Conservation (phyloP, 2,888 invertebrate species). For the Athalia circularis region DNA sequence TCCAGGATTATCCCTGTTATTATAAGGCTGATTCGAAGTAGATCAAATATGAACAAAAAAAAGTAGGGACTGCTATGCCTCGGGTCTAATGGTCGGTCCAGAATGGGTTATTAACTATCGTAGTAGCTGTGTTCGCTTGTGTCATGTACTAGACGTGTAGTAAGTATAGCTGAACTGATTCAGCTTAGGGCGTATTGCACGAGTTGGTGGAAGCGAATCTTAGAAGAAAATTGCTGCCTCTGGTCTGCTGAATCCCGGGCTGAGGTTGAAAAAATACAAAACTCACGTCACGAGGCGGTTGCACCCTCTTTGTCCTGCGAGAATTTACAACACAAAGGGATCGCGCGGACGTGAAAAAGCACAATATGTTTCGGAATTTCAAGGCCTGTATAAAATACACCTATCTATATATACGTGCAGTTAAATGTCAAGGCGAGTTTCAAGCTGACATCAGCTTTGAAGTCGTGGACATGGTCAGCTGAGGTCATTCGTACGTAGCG, state of each 20-base stretch:
- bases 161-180: too few relatives aligned
- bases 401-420: neutral
- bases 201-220: too few relatives aligned
- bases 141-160: too few relatives aligned
- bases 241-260: too few relatives aligned
- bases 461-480: neutral
- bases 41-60: neutral
- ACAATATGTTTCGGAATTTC: neutral
- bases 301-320: neutral
- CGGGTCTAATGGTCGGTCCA: neutral
- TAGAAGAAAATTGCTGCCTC: too few relatives aligned
- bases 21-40: conserved; percentile 2
- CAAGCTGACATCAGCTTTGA: neutral
- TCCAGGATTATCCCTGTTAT: neutral
- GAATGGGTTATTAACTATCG: conserved; percentile 10
- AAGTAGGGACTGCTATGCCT: neutral
- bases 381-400: neutral
- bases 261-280: too few relatives aligned
- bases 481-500: neutral
- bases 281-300: too few relatives aligned
- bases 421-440: conserved; percentile 32
- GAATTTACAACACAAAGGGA: neutral
- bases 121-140: too few relatives aligned
- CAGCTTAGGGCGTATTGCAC: too few relatives aligned
- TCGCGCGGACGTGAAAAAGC: too few relatives aligned